Base-by-base conservation (phyloP, 2,888 invertebrate species). In the Dasysyrphus albostriatus region DNA sequence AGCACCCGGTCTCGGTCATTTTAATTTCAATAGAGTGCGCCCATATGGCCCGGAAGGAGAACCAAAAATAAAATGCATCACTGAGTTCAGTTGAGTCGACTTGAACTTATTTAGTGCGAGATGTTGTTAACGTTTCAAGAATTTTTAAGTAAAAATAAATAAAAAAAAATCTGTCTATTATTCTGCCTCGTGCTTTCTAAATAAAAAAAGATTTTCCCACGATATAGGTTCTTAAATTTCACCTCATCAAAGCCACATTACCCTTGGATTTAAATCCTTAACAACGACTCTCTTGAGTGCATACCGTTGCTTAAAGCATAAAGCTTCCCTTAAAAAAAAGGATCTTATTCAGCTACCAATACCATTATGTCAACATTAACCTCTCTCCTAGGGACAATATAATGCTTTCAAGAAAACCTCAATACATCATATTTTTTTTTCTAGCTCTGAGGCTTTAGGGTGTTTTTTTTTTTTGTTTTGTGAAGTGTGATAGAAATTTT, bases 331-430 rank as follows among this genome's bases (percentile, higher is more conserved):
- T 44, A 75, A 69, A 69, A 69, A 75, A 69, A 69, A 69, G 69
- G 54, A 70, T 70, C 39, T 39, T 59, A 58, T 58, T 58, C 32
- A 3, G 37, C 61, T 56, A 39, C 76, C 65, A 72, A 61, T 75
- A 59, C 76, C 81, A 85, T 85, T 85, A 85, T 85, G 84, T 85
- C 84, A 85, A 81, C 81, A 85, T 81, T 81, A 81, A 77, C 80
- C 73, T 73, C 67, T 73, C 81, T 81, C 73, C 39, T 24, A 83
- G 69, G 83, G 56, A 83, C 83, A 83, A 74, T 70, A 70, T 63
- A 74, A 78, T 58, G 44, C 69, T 65, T 59, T 58, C 44, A 29
- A 44, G 65, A 56, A 47, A 42, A 42, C 72, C 80, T 61, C 19
- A 61, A 80, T 80, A 76, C 63, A 85, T 81, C 84, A 85, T 85